phyloP scores from a whole-genome alignment of 2,888 invertebrate species.

The Xylocampa areola region DNA sequence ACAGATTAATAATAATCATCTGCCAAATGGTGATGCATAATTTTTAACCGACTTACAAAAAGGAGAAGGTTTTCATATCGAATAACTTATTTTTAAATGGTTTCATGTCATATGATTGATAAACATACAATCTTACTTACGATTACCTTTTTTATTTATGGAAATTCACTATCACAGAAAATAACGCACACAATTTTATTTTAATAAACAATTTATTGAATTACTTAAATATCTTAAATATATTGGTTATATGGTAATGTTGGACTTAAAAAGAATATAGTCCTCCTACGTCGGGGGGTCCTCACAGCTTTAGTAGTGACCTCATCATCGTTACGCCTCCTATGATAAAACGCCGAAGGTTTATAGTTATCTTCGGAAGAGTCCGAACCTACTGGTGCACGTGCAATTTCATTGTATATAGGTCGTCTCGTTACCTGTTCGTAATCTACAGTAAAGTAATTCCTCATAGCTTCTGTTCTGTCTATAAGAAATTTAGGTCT shows the following conservation, averaged over 20 bases:
- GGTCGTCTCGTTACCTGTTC: constrained; percentile 34
- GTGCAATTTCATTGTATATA: not conserved
- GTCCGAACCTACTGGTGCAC: constrained; percentile 15
- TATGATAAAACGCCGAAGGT: constrained; percentile 44
- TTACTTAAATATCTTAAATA: constrained; percentile 64
- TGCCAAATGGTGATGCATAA: too few relatives aligned
- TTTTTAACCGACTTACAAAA: too few relatives aligned
- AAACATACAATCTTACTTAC: too few relatives aligned
- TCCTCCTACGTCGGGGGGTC: constrained; percentile 66
- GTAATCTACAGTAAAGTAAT: constrained; percentile 59
- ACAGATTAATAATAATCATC: too few relatives aligned
- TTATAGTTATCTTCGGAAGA: constrained; percentile 45
- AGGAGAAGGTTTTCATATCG: too few relatives aligned
- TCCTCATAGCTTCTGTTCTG: constrained; percentile 66
- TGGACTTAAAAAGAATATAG: constrained; percentile 82
- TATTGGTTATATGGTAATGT: constrained; percentile 71
- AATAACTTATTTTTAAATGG: too few relatives aligned
- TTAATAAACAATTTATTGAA: constrained; percentile 22
- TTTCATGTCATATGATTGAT: too few relatives aligned
- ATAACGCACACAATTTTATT: constrained; percentile 4
- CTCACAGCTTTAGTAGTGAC: constrained; percentile 40
- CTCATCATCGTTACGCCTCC: constrained; percentile 16
- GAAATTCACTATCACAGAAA: constrained; percentile 9
- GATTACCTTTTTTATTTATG: not conserved
- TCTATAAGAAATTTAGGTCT: constrained; percentile 67